Percentiles rank a stretch among this genome's conserved stretches.
Conservation (phyloP, 2,797 vertebrate genomes). For the Aplochiton taeniatus region DNA sequence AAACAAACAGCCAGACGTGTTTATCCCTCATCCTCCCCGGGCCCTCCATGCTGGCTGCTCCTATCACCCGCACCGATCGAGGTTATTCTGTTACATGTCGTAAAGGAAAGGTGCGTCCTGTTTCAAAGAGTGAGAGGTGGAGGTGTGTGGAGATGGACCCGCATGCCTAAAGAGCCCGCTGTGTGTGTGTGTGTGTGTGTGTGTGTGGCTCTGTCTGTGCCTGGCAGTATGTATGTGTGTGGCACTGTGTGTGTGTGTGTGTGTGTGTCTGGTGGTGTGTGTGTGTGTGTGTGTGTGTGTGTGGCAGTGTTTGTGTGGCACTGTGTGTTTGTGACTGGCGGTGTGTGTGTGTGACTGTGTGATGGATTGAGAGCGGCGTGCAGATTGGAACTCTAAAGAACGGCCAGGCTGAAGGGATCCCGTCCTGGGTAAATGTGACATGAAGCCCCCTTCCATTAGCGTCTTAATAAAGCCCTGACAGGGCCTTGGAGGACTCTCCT, state of each 20-base stretch:
- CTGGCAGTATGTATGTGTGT: too few species aligned
- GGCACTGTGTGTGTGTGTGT: too few species aligned
- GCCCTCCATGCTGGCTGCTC: conserved; percentile 45
- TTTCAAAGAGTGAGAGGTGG: conserved; percentile 50
- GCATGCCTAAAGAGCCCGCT: conserved; percentile 47
- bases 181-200: conserved; percentile 50
- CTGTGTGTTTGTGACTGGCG: too few species aligned
- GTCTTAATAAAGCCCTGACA: conserved; percentile 77
- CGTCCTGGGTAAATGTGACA: conserved; percentile 76
- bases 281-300: too few species aligned
- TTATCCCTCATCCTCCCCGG: conserved; percentile 36
- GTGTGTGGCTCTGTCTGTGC: too few species aligned
- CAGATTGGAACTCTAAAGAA: conserved; percentile 66
- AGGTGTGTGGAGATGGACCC: conserved; percentile 10
- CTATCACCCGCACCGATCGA: conserved; percentile 57
- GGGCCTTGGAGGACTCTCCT: conserved; percentile 67
- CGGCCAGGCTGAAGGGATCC: conserved; percentile 54
- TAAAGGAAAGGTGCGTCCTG: conserved; percentile 60
- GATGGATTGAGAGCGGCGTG: conserved; percentile 58
- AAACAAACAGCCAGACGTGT: conserved; percentile 59
- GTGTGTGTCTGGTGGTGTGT: too few species aligned
- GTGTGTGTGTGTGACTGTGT: conserved; percentile 15
- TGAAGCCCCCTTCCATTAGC: conserved; percentile 79
- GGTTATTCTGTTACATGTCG: conserved; percentile 65
- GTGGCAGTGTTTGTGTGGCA: too few species aligned